Evolutionary conservation across 2,113 vertebrate genomes (phyloP).

Genomic region (Ellobius talpinus): DNA sequence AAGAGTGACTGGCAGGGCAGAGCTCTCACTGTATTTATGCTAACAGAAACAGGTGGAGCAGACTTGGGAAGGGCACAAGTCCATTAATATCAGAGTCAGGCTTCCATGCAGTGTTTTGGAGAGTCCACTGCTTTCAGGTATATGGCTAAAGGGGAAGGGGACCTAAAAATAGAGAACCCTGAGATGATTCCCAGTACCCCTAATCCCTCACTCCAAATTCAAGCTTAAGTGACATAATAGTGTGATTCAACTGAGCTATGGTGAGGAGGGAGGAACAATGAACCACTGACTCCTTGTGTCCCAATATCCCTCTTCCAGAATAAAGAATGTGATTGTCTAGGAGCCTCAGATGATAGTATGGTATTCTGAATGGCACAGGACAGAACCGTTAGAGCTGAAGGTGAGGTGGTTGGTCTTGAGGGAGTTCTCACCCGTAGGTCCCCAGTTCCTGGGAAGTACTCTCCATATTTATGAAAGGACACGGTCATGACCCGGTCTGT

Average conservation of each 20-base stretch:
- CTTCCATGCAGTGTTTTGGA: slow-evolving; percentile 2
- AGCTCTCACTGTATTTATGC: neutral
- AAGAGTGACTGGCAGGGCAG: neutral
- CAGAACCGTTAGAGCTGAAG: slow-evolving; percentile 50
- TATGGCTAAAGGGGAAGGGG: slow-evolving; percentile 29
- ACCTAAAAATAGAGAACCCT: slow-evolving; percentile 37
- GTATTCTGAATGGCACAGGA: slow-evolving; percentile 17
- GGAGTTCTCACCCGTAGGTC: slow-evolving; percentile 93
- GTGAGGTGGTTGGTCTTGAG: slow-evolving; percentile 55
- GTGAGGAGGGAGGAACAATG: neutral
- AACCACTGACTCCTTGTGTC: neutral
- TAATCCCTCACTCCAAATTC: slow-evolving; percentile 36
- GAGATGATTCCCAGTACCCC: neutral
- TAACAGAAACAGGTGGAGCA: slow-evolving; percentile 30
- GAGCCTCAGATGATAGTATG: neutral
- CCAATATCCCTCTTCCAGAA: neutral
- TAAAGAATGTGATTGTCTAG: neutral
- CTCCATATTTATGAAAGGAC: slow-evolving; percentile 99
- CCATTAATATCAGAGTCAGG: neutral
- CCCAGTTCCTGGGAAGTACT: slow-evolving; percentile 99
- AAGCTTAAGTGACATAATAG: neutral
- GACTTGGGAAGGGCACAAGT: neutral
- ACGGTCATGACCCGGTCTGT: slow-evolving; percentile 99
- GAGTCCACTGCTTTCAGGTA: neutral
- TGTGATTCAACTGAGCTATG: neutral